Conservation (phyloP, 2,113 vertebrate species). For the Okapia johnstoni region DNA sequence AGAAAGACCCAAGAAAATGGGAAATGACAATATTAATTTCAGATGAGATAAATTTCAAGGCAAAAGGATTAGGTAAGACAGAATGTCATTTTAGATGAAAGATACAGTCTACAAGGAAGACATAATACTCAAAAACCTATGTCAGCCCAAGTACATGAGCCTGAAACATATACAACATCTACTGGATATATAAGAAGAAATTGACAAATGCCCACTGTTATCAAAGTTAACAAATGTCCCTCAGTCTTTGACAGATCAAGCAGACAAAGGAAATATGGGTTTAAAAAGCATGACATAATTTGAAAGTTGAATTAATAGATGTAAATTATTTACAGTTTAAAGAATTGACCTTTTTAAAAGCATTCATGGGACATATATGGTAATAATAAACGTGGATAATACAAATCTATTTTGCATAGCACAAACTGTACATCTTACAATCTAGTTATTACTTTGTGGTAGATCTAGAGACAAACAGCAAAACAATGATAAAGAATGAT, state of each 20-base stretch:
- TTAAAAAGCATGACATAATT: not conserved
- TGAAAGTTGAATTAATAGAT: not conserved
- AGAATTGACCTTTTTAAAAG: not conserved
- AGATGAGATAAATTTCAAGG: not conserved
- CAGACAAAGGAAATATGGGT: not conserved
- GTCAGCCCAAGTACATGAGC: not conserved
- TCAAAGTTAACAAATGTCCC: not conserved
- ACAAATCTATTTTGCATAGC: not conserved
- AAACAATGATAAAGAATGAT: not conserved
- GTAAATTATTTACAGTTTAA: not conserved
- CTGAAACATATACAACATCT: not conserved
- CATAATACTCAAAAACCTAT: not conserved
- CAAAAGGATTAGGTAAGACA: not conserved
- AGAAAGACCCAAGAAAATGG: not conserved
- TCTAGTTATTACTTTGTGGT: not conserved
- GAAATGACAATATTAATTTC: not conserved
- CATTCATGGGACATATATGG: not conserved
- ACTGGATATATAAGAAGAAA: not conserved
- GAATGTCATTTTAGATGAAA: not conserved
- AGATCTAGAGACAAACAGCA: not conserved
- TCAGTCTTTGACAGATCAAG: not conserved
- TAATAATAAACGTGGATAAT: not conserved
- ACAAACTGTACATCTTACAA: not conserved
- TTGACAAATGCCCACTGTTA: not conserved
- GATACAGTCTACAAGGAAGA: not conserved